These are phyloP conservation scores for Calliopum simillimum DNA, from an alignment of 2,888 invertebrate genomes.

Conservation along the genomic window DNA sequence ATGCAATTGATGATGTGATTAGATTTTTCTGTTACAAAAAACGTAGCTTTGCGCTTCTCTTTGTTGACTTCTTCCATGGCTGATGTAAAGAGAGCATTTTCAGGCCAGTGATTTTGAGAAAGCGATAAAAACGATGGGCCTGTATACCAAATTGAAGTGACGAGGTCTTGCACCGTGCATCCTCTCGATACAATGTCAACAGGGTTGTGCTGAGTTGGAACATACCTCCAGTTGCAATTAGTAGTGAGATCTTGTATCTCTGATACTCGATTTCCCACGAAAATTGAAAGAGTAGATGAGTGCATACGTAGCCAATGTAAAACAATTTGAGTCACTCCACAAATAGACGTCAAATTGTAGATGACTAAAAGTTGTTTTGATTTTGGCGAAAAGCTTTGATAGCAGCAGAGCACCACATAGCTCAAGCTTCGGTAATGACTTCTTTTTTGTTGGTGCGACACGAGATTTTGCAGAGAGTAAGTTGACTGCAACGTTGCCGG, in stretches of 20 bases:
- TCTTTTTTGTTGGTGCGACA: slow-evolving; percentile 28
- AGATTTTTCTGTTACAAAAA: too few relatives aligned
- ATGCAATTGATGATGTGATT: too few relatives aligned
- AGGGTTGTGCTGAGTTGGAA: slow-evolving; percentile 38
- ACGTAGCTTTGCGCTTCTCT: too few relatives aligned
- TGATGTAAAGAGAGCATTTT: too few relatives aligned
- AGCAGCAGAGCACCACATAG: slow-evolving; percentile 31
- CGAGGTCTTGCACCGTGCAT: slow-evolving; percentile 27
- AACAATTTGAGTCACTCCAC: slow-evolving; percentile 45
- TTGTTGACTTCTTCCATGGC: too few relatives aligned
- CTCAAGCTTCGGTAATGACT: slow-evolving; percentile 26
- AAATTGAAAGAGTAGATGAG: too few relatives aligned
- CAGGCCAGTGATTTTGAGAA: too few relatives aligned
- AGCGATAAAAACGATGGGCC: slow-evolving; percentile 25
- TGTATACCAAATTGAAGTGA: slow-evolving; percentile 33
- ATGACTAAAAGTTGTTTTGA: slow-evolving; percentile 7
- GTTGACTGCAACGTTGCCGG: too few relatives aligned
- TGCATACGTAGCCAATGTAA: too few relatives aligned
- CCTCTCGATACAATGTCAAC: slow-evolving; percentile 37
- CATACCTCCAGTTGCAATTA: too few relatives aligned
- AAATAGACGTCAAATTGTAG: slow-evolving; percentile 2
- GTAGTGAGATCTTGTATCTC: too few relatives aligned
- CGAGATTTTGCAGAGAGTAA: slow-evolving; percentile 26
- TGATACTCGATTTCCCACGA: too few relatives aligned
- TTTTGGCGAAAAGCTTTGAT: slow-evolving; percentile 14